A percentile compares a stretch with the other conserved stretches of the same genome.
These are phyloP conservation scores for Sinohyriopsis cumingii DNA, from an alignment of 2,888 invertebrate species.

Conservation along the genomic window DNA sequence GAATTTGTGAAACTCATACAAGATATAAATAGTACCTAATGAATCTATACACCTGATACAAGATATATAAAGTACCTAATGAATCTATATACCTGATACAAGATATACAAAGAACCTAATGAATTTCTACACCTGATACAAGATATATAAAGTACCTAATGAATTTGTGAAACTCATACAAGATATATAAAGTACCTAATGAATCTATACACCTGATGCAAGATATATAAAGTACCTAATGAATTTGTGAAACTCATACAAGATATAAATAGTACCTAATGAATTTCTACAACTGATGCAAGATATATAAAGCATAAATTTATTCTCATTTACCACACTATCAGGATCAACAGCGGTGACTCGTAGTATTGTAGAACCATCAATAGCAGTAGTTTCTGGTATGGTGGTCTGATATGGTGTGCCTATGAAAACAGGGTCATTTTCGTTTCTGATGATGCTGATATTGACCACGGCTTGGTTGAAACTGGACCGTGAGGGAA, in stretches of 20 bases:
- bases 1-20: background rate
- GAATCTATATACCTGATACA: background rate
- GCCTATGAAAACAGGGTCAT: slow-evolving; percentile 51
- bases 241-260: background rate
- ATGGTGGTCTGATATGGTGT: slow-evolving; percentile 44
- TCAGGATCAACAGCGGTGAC: slow-evolving; percentile 51
- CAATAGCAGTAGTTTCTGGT: slow-evolving; percentile 30
- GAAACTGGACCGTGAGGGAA: slow-evolving; percentile 27
- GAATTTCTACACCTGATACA: background rate
- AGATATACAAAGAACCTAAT: background rate
- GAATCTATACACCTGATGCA: background rate
- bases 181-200: background rate
- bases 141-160: background rate
- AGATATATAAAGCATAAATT: background rate
- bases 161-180: background rate
- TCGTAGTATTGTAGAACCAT: slow-evolving; percentile 33
- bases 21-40: background rate
- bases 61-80: background rate
- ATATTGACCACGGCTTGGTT: slow-evolving; percentile 44
- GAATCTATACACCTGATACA: background rate
- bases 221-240: background rate
- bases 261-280: background rate
- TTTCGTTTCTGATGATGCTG: slow-evolving; percentile 49
- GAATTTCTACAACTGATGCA: background rate
- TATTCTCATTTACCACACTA: slow-evolving; percentile 25